Conservation (phyloP, 2,797 vertebrate genomes). For the Chrosomus eos region DNA sequence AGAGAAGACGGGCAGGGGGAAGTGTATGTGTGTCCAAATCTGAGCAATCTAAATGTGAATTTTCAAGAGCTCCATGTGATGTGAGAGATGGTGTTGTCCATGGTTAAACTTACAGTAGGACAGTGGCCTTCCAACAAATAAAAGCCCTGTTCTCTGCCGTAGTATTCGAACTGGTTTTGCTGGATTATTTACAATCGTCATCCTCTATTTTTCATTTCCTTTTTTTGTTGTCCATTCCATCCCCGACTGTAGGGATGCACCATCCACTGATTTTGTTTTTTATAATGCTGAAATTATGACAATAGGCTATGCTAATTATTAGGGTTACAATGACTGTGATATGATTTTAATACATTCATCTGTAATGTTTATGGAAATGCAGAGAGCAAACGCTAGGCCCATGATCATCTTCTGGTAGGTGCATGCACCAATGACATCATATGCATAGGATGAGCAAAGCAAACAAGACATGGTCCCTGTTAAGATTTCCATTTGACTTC, state of each 20-base stretch:
- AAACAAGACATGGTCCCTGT: neutral
- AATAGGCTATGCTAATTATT: neutral
- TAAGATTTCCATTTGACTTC: neutral
- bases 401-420: neutral
- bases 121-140: neutral
- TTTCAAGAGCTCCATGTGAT: slow-evolving; percentile 24
- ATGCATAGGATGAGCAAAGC: neutral
- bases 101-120: neutral
- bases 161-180: no score
- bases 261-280: neutral
- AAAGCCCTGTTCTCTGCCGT: neutral
- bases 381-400: neutral
- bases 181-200: slow-evolving; percentile 37
- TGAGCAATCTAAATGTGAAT: slow-evolving; percentile 8
- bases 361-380: neutral
- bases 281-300: neutral
- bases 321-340: neutral
- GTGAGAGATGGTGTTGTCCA: neutral
- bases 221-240: slow-evolving; percentile 8
- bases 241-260: neutral
- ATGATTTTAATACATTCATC: neutral
- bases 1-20: neutral
- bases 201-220: slow-evolving; percentile 1
- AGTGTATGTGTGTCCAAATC: neutral
- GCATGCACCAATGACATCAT: neutral